Conservation (phyloP, 2,888 invertebrate genomes). For the Silvanus unidentatus region DNA sequence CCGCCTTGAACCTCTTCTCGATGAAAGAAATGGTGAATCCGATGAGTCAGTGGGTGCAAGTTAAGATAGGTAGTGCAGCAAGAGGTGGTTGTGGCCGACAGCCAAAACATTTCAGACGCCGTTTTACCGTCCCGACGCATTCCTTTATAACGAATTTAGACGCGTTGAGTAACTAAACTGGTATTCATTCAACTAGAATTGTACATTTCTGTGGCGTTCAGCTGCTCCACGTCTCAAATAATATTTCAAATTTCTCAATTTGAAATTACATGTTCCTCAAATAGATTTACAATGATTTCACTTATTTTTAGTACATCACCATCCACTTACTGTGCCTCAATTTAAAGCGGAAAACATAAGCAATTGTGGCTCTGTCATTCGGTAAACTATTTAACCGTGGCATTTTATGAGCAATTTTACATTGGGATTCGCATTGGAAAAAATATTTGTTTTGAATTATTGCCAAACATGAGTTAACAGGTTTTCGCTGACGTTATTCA, state of each 20-base stretch:
- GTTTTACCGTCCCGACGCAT: conserved; percentile 43
- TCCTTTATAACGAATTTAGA: conserved; percentile 40
- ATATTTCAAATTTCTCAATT: no score
- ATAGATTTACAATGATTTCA: background rate
- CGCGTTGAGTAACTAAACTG: conserved; percentile 39
- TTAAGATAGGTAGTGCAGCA: conserved; percentile 40
- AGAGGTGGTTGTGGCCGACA: conserved; percentile 42
- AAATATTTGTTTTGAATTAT: conserved; percentile 13
- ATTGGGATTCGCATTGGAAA: no score
- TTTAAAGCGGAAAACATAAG: no score
- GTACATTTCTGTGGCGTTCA: conserved; percentile 19
- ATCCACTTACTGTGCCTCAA: background rate
- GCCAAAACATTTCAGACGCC: conserved; percentile 41
- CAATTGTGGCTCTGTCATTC: no score
- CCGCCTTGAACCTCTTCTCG: background rate
- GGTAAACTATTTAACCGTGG: no score
- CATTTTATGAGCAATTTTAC: no score
- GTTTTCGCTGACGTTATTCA: conserved; percentile 27
- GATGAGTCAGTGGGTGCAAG: conserved; percentile 39
- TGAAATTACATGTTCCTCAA: background rate
- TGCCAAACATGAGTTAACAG: conserved; percentile 26
- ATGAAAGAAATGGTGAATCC: conserved; percentile 19
- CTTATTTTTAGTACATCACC: background rate
- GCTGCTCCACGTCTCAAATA: no score
- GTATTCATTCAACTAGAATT: conserved; percentile 36